Base-by-base conservation (phyloP, 2,888 invertebrate genomes). In the Colletes collaris region DNA sequence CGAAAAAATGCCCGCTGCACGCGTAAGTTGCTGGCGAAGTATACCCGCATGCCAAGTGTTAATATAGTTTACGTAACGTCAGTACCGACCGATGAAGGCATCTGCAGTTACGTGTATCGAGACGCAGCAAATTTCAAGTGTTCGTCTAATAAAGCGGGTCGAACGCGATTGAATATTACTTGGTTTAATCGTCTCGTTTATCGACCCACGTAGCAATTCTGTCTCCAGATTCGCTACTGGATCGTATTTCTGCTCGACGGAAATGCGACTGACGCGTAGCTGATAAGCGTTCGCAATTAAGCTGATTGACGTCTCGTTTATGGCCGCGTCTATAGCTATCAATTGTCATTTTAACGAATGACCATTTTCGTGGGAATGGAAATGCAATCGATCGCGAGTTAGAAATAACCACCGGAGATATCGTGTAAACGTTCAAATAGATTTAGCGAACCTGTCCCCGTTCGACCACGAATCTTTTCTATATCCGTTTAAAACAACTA, bases 261-360 rank as follows among this genome's bases (percentile, higher is more conserved):
- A 69, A 71, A 50, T 44, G 10, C 49, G 59, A 67, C 46, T 67
- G 81, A 70, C 63, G 58, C 53, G 50, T 37, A 35, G 16, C 62
- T 70, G 82, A 81, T 82, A 81, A 81, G 71, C 64, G 44, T 7
- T 49, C 52, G 59, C 55, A 76, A 81, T 81, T 81, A 76, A 71
- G 16, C 64, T 81, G 81, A 82, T 76, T 71, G 76, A 82, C 71
- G 68, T 68, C 49, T 64, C 63, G 66, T 81, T 79, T 81, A 63
- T 70, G 69, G 49, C 46, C 37, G 11, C n/a, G 53, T 19, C 49
- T 62, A 62, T 60, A 27, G n/a, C 55, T 19, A 40, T 13, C 46
- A 62, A 76, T 67, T 63, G 77, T 63, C 76, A 16, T 69, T 64
- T 78, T 49, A 63, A 64, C 63, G 60, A 49, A 56, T 19, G 55